Evolutionary conservation across 2,797 vertebrate genomes (phyloP).

Genomic region (Pelochelys cantorii): DNA sequence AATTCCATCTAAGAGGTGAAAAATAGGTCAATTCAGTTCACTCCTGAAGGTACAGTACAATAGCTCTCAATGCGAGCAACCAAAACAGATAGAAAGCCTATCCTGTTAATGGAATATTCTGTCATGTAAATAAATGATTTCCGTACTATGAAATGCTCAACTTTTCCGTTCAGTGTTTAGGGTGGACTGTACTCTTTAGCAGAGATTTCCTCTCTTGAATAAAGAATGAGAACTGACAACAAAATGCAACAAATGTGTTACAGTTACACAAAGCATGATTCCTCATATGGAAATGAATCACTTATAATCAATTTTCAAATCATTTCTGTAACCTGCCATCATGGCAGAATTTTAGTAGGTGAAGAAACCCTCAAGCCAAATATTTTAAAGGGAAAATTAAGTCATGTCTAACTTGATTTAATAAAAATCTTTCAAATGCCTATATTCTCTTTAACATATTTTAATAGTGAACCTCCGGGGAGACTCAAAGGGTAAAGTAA

Average conservation of each 20-base stretch:
- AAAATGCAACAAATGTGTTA: slow-evolving; percentile 45
- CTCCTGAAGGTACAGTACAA: slow-evolving; percentile 50
- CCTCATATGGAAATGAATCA: not conserved
- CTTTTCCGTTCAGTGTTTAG: slow-evolving; percentile 35
- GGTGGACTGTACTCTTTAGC: slow-evolving; percentile 34
- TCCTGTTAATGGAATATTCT: slow-evolving; percentile 23
- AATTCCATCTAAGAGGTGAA: slow-evolving; percentile 26
- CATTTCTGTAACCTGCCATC: not conserved
- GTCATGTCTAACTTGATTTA: not conserved
- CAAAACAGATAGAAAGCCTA: slow-evolving; percentile 33
- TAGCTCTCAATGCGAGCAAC: slow-evolving; percentile 30
- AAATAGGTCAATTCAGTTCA: slow-evolving; percentile 36
- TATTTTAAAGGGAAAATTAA: not conserved
- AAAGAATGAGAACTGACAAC: slow-evolving; percentile 52
- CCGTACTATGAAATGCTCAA: not conserved
- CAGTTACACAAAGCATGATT: not conserved
- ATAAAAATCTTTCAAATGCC: slow-evolving; percentile 10
- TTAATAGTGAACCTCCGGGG: slow-evolving; percentile 11
- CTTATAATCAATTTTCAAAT: not conserved
- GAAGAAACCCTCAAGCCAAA: not conserved
- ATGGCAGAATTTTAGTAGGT: not conserved
- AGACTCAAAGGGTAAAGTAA: not conserved
- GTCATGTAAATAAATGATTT: slow-evolving; percentile 38
- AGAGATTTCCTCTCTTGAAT: slow-evolving; percentile 36
- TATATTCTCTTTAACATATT: slow-evolving; percentile 7